Evolutionary conservation across 2,113 vertebrate genomes (phyloP).

Genomic region (Tyto alba): DNA sequence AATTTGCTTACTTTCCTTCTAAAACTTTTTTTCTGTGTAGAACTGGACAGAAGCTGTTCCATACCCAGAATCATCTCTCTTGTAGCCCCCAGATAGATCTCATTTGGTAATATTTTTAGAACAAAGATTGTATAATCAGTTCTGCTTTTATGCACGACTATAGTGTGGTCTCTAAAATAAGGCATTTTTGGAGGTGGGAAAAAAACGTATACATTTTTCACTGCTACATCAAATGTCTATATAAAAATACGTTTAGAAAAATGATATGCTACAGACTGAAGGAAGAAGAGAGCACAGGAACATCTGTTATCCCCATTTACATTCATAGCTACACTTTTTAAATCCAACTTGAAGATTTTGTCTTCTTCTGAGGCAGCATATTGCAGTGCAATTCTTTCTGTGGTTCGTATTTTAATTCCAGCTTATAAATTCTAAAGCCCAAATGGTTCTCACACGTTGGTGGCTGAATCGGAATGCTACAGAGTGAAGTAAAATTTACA

Average conservation of each 20-base stretch:
- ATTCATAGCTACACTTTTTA: background rate
- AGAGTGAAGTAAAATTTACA: background rate
- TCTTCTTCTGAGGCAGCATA: background rate
- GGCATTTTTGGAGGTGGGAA: background rate
- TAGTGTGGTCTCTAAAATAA: background rate
- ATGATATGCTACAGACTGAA: background rate
- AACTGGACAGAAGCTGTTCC: background rate
- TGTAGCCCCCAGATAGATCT: background rate
- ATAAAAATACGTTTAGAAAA: background rate
- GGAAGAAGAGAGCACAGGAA: background rate
- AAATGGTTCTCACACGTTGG: background rate
- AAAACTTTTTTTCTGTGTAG: background rate
- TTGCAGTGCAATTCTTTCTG: background rate
- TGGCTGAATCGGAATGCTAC: background rate
- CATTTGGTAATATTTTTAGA: background rate
- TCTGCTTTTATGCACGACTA: background rate
- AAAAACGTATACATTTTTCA: background rate
- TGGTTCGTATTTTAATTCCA: background rate
- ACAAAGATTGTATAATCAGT: background rate
- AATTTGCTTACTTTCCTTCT: background rate
- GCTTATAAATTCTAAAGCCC: background rate
- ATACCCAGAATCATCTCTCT: background rate
- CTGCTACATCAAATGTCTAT: background rate
- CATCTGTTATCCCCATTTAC: background rate
- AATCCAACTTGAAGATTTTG: background rate